Base-by-base conservation (phyloP, 2,888 invertebrate genomes). In the Sepioteuthis lessoniana region DNA sequence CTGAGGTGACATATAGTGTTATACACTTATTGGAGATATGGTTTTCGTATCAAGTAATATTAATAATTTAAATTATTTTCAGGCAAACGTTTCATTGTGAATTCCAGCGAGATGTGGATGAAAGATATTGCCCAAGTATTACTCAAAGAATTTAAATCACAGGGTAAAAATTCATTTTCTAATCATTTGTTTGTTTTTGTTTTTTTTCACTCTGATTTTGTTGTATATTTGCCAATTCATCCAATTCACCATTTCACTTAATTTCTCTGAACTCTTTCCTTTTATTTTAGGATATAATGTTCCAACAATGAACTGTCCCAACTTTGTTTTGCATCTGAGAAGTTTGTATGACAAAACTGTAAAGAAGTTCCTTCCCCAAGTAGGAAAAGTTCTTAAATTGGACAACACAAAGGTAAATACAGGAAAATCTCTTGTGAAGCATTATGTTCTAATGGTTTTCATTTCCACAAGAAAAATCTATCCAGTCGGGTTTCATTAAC, bases 91-190 rank as follows among this genome's bases (percentile, higher is more conserved):
- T 97, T 97, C 95, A 96, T 97, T 92, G 95, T 97, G 35, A 96
- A 96, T 94, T 96, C 97, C 55, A 96, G 96, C 31, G 97, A 96
- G 94, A 96, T 97, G 94, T 97, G 97, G 97, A 96, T 97, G 96
- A 97, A 97, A 94, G 97, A 98, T 93, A 97, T 98, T 94, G 97
- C 97, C 28, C 96, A 97, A 94, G 96, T 97, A 42, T 95, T 98
- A 76, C 96, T 97, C 31, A 97, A 97, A 95, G 97, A 98, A 95
- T 98, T 97, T 95, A 97, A 97, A 94, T 96, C 97, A 60, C 97
- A 97, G 96, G 97, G 97, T 96, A 95, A 93, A 94, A 38, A 93
- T 10, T n/a, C 42, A n/a, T 91, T 42, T 42, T 42, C 42, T 42
- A n/a, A n/a, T n/a, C n/a, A n/a, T 76, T 31, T 16, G 7, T 91